These are phyloP conservation scores for Aviceda subcristata DNA, from an alignment of 2,113 vertebrate species.

Conservation along the genomic window DNA sequence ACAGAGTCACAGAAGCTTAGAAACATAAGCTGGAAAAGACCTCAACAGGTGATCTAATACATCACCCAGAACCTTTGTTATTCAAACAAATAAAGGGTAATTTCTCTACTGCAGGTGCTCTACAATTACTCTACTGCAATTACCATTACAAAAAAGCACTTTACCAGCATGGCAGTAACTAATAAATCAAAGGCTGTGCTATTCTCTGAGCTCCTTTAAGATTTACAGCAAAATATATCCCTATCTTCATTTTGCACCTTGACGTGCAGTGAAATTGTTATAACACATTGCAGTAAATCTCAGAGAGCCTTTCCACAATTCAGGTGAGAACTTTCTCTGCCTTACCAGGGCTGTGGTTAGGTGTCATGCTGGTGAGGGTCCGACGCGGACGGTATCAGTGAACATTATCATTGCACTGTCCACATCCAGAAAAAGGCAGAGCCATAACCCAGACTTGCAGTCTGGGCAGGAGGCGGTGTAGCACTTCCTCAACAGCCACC, in stretches of 20 bases:
- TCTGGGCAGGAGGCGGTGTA: not conserved
- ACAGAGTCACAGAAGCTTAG: not conserved
- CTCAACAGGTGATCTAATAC: not conserved
- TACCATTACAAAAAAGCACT: not conserved
- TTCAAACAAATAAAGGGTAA: slow-evolving; percentile 9
- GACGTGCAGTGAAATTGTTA: not conserved
- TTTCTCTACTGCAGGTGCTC: not conserved
- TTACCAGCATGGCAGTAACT: not conserved
- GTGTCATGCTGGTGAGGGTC: rapidly evolving
- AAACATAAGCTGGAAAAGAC: not conserved
- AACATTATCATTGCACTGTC: not conserved
- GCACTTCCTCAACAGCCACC: not conserved
- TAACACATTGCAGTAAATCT: not conserved
- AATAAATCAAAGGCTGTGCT: not conserved
- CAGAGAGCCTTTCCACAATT: not conserved
- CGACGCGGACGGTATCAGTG: rapidly evolving
- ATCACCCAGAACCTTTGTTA: not conserved
- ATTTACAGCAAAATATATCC: not conserved
- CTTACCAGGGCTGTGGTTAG: not conserved
- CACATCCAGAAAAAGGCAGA: not conserved
- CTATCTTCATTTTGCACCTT: not conserved
- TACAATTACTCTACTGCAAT: not conserved
- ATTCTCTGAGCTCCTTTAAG: not conserved
- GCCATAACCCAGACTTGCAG: not conserved
- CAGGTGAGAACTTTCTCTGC: not conserved